A percentile compares a stretch with the other conserved stretches of the same genome.
phyloP scores from a whole-genome alignment of 2,888 invertebrate genomes.

The Gibbula magus region DNA sequence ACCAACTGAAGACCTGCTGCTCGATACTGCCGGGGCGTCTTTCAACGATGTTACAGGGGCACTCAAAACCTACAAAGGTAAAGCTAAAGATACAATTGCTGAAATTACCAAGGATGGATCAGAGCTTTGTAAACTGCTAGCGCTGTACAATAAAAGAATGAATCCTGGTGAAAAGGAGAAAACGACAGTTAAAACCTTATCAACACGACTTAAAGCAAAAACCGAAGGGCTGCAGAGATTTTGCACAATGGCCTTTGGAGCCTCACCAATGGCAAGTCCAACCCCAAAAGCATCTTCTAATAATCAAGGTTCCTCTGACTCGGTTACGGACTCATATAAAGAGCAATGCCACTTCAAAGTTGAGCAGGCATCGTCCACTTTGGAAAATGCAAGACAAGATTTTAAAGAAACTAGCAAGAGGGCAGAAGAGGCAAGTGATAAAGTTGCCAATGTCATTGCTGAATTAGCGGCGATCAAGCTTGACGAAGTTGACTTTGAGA shows the following conservation, averaged over 20 bases:
- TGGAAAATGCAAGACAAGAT: neutral
- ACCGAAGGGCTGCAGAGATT: neutral
- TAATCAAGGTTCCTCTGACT: neutral
- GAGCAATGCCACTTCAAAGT: neutral
- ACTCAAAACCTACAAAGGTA: neutral
- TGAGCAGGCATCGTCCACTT: neutral
- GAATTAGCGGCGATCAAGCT: neutral
- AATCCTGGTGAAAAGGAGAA: neutral
- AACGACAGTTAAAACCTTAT: neutral
- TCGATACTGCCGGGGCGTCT: neutral
- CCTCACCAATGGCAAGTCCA: neutral
- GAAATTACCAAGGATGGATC: neutral
- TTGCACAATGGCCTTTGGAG: neutral
- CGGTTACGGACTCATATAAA: neutral
- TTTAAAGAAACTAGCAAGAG: neutral
- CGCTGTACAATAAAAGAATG: neutral
- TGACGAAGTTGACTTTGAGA: neutral
- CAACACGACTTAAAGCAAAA: neutral
- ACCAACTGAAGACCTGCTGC: too few relatives aligned
- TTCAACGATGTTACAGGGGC: neutral
- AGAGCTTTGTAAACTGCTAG: neutral
- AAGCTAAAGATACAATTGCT: neutral
- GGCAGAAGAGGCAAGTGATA: conserved; percentile 76
- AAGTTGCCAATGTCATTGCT: conserved; percentile 82
- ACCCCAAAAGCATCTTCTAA: neutral